phyloP scores from a whole-genome alignment of 2,888 invertebrate genomes.

The Acleris cristana region DNA sequence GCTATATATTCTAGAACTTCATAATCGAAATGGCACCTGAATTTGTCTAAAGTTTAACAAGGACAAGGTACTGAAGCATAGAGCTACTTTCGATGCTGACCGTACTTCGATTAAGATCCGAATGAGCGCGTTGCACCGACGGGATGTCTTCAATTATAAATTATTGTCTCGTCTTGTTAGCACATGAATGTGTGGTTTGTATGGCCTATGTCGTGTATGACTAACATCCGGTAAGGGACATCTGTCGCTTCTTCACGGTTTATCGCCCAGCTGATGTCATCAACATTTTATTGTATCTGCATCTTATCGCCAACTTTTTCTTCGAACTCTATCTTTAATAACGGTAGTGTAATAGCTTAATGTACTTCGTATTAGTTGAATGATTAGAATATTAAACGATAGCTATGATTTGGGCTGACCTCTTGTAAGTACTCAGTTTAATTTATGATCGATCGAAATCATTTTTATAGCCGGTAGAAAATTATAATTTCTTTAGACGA shows the following conservation, averaged over 20 bases:
- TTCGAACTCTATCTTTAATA: slow-evolving; percentile 19
- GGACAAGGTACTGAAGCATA: no score
- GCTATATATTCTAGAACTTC: no score
- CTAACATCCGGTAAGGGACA: slow-evolving; percentile 74
- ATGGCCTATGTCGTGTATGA: slow-evolving; percentile 58
- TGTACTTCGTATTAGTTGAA: neutral
- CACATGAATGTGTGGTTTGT: slow-evolving; percentile 57
- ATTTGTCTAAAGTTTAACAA: no score
- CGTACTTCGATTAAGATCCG: slow-evolving; percentile 45
- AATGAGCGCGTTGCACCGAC: slow-evolving; percentile 54
- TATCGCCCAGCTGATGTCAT: slow-evolving; percentile 60
- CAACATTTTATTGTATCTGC: slow-evolving; percentile 52
- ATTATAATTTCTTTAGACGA: slow-evolving; percentile 50
- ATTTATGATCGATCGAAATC: slow-evolving; percentile 43
- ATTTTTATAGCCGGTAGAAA: slow-evolving; percentile 40
- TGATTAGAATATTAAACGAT: slow-evolving; percentile 27
- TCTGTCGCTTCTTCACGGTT: slow-evolving; percentile 60
- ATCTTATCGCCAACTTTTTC: slow-evolving; percentile 46
- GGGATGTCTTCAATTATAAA: slow-evolving; percentile 80
- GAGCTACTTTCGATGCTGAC: no score
- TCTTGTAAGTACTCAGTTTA: slow-evolving; percentile 44
- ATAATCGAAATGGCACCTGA: no score
- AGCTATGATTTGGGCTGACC: slow-evolving; percentile 42
- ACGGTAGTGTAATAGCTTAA: slow-evolving; percentile 9
- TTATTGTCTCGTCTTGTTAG: slow-evolving; percentile 64